Percentiles rank a stretch among this genome's conserved stretches.
These are phyloP conservation scores for Zele albiditarsus DNA, from an alignment of 2,888 invertebrate species.

Conservation along the genomic window DNA sequence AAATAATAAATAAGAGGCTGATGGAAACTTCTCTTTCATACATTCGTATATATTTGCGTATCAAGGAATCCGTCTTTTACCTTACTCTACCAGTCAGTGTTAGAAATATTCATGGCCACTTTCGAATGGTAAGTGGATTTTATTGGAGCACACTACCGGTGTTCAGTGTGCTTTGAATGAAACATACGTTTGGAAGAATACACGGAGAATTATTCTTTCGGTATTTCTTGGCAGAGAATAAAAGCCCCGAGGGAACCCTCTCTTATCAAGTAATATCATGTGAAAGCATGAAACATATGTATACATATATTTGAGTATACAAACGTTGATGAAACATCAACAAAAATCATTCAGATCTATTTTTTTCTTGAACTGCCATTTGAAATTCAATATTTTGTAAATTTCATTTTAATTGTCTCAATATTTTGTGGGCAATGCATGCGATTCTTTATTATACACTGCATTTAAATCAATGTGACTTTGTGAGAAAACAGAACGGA, in stretches of 20 bases:
- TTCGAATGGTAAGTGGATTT: slow-evolving; percentile 28
- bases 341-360: too few species aligned
- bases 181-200: slow-evolving; percentile 13
- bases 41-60: neutral
- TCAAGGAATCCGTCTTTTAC: neutral
- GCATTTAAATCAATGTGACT: neutral
- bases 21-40: neutral
- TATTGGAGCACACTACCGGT: slow-evolving; percentile 22
- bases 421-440: neutral
- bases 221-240: neutral
- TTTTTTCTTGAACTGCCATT: too few species aligned
- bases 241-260: neutral
- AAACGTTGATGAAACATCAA: too few species aligned
- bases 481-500: neutral
- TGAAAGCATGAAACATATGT: neutral
- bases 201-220: slow-evolving; percentile 5
- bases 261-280: neutral
- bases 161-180: slow-evolving; percentile 19
- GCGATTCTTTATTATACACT: neutral
- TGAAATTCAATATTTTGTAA: neutral
- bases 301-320: too few species aligned
- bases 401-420: neutral
- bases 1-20: neutral
- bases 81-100: neutral
- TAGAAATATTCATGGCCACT: slow-evolving; percentile 23